Evolutionary conservation across 2,113 vertebrate species (phyloP).

Genomic region (Spheniscus mendiculus): DNA sequence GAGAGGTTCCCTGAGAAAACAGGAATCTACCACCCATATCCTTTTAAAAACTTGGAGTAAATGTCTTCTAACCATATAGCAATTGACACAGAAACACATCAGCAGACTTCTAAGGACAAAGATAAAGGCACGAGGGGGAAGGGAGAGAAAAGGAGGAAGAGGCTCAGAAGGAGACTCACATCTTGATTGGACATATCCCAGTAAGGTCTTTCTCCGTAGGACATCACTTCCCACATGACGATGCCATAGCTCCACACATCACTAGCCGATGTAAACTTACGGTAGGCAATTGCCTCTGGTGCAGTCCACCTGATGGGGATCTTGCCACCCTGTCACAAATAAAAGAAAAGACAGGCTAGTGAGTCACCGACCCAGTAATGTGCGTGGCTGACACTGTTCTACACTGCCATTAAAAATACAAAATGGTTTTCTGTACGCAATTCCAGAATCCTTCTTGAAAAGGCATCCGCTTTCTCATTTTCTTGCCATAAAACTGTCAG

Average conservation of each 20-base stretch:
- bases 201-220: constrained; percentile 95
- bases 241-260: constrained; percentile 98
- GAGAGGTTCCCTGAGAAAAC: neutral
- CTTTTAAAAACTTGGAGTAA: neutral
- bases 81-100: neutral
- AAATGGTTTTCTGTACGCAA: neutral
- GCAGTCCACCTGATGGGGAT: constrained; percentile 98
- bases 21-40: neutral
- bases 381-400: neutral
- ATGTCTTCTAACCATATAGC: neutral
- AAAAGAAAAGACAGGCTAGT: neutral
- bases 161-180: constrained; percentile 75
- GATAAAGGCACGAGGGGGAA: accelerated
- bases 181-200: constrained; percentile 99
- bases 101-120: neutral
- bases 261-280: constrained; percentile 95
- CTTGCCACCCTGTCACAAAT: constrained; percentile 89
- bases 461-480: neutral
- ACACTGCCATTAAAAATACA: neutral
- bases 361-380: neutral
- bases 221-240: constrained; percentile 99
- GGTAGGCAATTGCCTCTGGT: constrained; percentile 96
- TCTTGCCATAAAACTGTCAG: constrained; percentile 34
- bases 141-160: neutral
- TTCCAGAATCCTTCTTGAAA: neutral